Conservation (phyloP, 1,140 invertebrate species). For the Triops longicaudatus region DNA sequence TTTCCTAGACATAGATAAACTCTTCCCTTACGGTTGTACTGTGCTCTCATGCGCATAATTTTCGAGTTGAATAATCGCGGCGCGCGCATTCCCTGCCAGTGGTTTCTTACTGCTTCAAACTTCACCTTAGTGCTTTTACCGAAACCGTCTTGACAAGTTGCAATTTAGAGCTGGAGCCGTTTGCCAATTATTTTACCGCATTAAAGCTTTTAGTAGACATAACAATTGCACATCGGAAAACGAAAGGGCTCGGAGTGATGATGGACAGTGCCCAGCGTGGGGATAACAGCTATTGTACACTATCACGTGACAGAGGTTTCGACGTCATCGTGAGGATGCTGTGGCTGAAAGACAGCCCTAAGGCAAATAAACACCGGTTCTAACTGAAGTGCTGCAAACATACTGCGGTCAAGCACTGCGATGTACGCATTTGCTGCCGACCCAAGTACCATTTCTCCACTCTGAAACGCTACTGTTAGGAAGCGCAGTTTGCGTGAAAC, state of each 20-base stretch:
- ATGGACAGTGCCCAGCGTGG: not conserved
- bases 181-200: not conserved
- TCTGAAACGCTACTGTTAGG: not conserved
- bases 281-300: not conserved
- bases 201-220: slow-evolving; percentile 2
- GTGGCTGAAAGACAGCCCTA: not conserved
- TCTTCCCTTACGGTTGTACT: too few relatives aligned
- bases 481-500: not conserved
- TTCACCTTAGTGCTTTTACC: not conserved
- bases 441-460: not conserved
- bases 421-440: not conserved
- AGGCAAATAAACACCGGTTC: not conserved
- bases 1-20: too few relatives aligned
- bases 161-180: not conserved
- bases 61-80: not conserved
- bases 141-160: not conserved
- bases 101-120: not conserved
- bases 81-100: not conserved
- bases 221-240: not conserved
- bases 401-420: not conserved
- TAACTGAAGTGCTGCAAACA: not conserved
- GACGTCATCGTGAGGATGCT: not conserved
- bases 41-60: not conserved
- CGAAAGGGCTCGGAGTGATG: not conserved
- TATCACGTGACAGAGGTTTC: not conserved